Evolutionary conservation across 2,113 vertebrate genomes (phyloP), one percentile per base, ranked within the genome.

Genomic region (Microcebus tavaratra): DNA sequence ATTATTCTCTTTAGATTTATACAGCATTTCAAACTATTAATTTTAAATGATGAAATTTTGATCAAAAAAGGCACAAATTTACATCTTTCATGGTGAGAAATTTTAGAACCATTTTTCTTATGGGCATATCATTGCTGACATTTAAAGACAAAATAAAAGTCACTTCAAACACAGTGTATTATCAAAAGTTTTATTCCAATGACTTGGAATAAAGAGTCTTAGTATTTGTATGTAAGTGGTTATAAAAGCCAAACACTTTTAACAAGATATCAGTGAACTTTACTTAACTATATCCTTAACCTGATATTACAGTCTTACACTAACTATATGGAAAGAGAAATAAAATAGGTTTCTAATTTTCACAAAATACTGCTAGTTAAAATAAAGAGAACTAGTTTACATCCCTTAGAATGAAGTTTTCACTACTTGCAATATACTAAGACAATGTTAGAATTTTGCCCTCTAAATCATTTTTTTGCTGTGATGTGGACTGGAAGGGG

Each of bases 141-240:
- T 78, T 97, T 97, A 94, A 98, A 97, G 96, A 84, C 90, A 96
- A 95, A 90, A 98, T 96, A 97, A 95, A 98, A 98, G 91, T 97
- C 91, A 97, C 82, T 96, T 94, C 94, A 97, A 91, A 87, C 94
- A 95, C 92, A 95, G 78, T 91, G 53, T 91, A 95, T 81, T 90
- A 94, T 87, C 48, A 95, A 96, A 27, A 84, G 55, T 95, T 88
- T 96, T 61, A 65, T 95, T 90, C 39, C 72, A 96, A 85, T 75
- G 57, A 63, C 27, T 67, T 92, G 27, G 29, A 95, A 39, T 55
- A 82, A 76, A 92, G 21, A 72, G 5, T 82, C 57, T 79, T 90
- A 89, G 6, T 96, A 83, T 53, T 86, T 85, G 31, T 83, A n/a
- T 45, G 42, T 81, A 76, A 42, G 57, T 81, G 70, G 50, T 84